These are phyloP conservation scores for Morpho deidamia DNA, from an alignment of 2,888 invertebrate species.

Conservation along the genomic window DNA sequence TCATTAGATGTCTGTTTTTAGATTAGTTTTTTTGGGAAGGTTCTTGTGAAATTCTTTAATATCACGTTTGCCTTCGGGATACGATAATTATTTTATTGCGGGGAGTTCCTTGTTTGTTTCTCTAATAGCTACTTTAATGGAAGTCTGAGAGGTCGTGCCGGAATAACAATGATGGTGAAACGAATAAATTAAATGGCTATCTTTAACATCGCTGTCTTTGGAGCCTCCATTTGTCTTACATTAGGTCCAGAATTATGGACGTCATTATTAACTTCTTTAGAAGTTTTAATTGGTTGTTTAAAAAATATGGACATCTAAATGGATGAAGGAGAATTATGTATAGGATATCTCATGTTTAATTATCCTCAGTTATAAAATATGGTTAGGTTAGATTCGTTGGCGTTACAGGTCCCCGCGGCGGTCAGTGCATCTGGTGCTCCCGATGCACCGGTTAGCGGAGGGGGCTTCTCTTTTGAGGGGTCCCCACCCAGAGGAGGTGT, in stretches of 20 bases:
- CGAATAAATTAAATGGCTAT: conserved; percentile 60
- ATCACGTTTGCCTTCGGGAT: conserved; percentile 49
- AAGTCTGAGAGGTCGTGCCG: conserved; percentile 48
- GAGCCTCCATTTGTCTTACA: conserved; percentile 20
- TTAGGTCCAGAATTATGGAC: conserved; percentile 9
- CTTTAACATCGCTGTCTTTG: conserved; percentile 37
- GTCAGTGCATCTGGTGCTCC: no score
- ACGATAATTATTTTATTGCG: conserved; percentile 74
- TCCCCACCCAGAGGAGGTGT: no score
- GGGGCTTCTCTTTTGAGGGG: no score
- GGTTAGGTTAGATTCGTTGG: no score
- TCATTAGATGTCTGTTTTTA: conserved; percentile 59
- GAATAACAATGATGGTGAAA: conserved; percentile 53
- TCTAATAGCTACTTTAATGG: conserved; percentile 74
- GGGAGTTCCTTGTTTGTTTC: conserved; percentile 74
- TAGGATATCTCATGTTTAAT: no score
- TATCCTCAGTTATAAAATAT: no score
- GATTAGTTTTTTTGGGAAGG: conserved; percentile 53
- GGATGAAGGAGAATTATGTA: no score
- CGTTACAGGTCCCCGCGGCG: no score
- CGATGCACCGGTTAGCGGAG: no score
- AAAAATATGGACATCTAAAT: no score
- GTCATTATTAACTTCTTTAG: background rate
- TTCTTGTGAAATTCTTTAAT: conserved; percentile 53
- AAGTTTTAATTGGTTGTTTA: background rate